Conservation (phyloP, 2,797 vertebrate genomes). For the Gephyroberyx darwinii region DNA sequence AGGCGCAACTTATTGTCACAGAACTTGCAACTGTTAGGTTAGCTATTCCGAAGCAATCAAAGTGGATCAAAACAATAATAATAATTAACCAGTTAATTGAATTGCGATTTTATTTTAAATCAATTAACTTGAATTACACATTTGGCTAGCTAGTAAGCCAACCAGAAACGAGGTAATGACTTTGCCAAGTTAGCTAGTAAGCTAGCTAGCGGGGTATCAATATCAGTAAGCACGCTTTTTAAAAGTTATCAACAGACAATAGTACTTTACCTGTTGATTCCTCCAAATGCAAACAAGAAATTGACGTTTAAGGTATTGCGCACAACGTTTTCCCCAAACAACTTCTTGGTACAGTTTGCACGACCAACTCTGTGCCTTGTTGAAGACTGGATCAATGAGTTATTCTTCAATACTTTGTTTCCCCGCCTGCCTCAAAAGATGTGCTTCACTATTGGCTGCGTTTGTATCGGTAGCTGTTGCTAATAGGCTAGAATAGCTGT, state of each 20-base stretch:
- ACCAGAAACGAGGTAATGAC: slow-evolving; percentile 60
- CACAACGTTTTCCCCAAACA: slow-evolving; percentile 61
- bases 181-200: slow-evolving; percentile 73
- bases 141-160: background rate
- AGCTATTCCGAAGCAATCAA: background rate
- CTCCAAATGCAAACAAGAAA: slow-evolving; percentile 66
- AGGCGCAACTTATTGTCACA: slow-evolving; percentile 37
- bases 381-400: slow-evolving; percentile 82
- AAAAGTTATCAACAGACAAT: slow-evolving; percentile 47
- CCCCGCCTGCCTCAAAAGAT: slow-evolving; percentile 70
- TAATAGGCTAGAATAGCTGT: slow-evolving; percentile 65
- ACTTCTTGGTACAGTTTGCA: slow-evolving; percentile 47
- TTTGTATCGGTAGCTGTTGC: rapidly evolving
- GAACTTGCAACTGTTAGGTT: slow-evolving; percentile 4
- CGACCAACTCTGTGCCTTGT: slow-evolving; percentile 65
- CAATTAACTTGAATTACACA: background rate
- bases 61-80: background rate
- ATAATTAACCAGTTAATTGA: background rate
- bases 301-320: slow-evolving; percentile 36
- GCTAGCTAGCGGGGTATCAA: slow-evolving; percentile 57
- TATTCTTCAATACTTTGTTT: slow-evolving; percentile 83
- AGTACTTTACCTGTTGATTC: slow-evolving; percentile 71
- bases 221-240: slow-evolving; percentile 45
- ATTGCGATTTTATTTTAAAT: background rate
- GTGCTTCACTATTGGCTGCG: slow-evolving; percentile 61